phyloP scores from a whole-genome alignment of 2,888 invertebrate species.

The Julus scandinavius region DNA sequence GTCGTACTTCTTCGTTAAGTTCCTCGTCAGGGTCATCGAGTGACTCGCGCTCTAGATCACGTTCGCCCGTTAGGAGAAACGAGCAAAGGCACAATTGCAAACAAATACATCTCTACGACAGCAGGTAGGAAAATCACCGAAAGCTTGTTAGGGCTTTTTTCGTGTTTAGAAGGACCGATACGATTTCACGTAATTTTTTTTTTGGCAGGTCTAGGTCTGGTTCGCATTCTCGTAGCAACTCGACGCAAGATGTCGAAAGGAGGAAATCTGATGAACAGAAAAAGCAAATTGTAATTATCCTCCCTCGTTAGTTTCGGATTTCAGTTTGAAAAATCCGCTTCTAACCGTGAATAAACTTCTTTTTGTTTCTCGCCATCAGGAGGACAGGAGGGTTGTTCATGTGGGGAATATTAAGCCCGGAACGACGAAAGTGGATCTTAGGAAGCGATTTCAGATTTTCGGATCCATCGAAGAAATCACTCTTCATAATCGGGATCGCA shows the following conservation, averaged over 20 bases:
- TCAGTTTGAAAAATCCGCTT: not conserved
- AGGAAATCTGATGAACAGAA: not conserved
- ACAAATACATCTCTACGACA: not conserved
- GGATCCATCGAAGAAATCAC: conserved; percentile 37
- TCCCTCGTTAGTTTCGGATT: not conserved
- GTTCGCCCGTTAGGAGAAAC: not conserved
- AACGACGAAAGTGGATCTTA: not conserved
- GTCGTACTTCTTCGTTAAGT: not conserved
- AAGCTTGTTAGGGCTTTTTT: not conserved
- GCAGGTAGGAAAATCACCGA: not conserved
- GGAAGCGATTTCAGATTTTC: not conserved
- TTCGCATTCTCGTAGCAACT: not conserved
- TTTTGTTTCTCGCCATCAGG: not conserved
- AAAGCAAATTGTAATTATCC: conserved; percentile 36
- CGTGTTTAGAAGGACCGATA: not conserved
- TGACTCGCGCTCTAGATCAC: not conserved
- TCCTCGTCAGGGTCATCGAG: not conserved
- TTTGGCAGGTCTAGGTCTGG: not conserved
- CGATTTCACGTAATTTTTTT: not conserved
- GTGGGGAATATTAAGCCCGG: not conserved
- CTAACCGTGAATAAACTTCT: not conserved
- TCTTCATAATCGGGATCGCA: not conserved
- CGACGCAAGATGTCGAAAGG: not conserved
- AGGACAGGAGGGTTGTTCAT: conserved; percentile 47
- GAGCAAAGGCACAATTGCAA: not conserved